phyloP scores from a whole-genome alignment of 2,797 vertebrate genomes.

The Spinus pinus region DNA sequence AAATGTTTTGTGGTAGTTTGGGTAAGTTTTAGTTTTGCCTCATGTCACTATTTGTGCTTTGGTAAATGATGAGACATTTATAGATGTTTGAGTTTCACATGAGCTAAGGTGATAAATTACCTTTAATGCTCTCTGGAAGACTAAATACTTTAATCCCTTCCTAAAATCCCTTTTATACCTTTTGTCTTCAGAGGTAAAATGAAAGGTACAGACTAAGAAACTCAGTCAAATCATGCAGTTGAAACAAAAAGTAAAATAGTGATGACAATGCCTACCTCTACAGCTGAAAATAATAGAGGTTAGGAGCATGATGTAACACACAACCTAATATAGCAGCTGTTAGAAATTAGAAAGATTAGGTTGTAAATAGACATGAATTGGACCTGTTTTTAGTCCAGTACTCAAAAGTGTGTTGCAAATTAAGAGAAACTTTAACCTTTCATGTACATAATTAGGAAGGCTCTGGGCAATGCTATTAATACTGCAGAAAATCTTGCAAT shows the following conservation, averaged over 20 bases:
- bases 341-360: neutral
- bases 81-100: conserved; percentile 18
- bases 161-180: conserved; percentile 10
- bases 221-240: neutral
- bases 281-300: neutral
- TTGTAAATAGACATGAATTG: neutral
- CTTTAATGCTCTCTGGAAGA: neutral
- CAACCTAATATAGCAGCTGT: neutral
- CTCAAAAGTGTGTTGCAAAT: neutral
- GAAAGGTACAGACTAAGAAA: neutral
- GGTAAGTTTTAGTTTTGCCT: conserved; percentile 15
- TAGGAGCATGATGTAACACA: neutral
- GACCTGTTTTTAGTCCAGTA: neutral
- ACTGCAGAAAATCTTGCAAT: neutral
- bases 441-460: neutral
- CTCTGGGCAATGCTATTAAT: neutral
- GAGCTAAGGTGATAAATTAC: conserved; percentile 38
- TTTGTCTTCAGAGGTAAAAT: conserved; percentile 13
- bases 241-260: neutral
- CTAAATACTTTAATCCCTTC: conserved; percentile 37
- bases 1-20: neutral
- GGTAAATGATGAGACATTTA: neutral
- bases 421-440: neutral
- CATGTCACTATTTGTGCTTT: neutral
- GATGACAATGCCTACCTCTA: neutral